Percentiles rank a stretch among this genome's conserved stretches.
phyloP scores from a whole-genome alignment of 2,113 vertebrate genomes.

The Odocoileus virginianus region DNA sequence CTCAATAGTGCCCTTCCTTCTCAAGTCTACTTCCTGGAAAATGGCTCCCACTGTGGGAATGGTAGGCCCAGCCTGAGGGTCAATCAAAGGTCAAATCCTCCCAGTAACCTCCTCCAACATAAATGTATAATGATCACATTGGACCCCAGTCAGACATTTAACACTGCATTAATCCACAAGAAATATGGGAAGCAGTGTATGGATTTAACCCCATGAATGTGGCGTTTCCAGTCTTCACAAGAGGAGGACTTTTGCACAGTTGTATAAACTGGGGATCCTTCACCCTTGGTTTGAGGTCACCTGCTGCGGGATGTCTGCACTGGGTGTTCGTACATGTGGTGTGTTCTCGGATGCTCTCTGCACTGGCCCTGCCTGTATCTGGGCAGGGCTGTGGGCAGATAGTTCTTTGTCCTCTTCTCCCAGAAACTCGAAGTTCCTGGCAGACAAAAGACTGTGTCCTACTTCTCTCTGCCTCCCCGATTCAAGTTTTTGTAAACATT shows the following conservation, averaged over 20 bases:
- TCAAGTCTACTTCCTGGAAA: not conserved
- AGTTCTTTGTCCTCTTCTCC: not conserved
- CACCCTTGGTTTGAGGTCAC: not conserved
- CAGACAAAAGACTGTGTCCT: not conserved
- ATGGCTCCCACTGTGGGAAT: not conserved
- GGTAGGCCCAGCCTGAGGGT: not conserved
- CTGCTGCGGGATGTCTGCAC: not conserved
- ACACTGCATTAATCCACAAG: not conserved
- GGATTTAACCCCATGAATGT: not conserved
- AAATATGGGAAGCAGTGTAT: not conserved
- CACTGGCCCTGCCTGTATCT: fast-evolving
- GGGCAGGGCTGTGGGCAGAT: not conserved
- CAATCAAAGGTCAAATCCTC: not conserved
- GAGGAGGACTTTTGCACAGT: not conserved
- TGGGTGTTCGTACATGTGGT: fast-evolving
- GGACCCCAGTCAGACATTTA: not conserved
- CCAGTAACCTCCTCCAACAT: not conserved
- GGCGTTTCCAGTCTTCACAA: not conserved
- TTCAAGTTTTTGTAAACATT: not conserved
- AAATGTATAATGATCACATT: not conserved
- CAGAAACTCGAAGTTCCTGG: not conserved
- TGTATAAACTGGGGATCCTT: not conserved
- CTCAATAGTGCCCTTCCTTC: not conserved
- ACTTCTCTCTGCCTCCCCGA: not conserved
- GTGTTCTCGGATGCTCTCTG: fast-evolving